Conservation (phyloP, 1,140 invertebrate species). For the Drosophila pectinifera region DNA sequence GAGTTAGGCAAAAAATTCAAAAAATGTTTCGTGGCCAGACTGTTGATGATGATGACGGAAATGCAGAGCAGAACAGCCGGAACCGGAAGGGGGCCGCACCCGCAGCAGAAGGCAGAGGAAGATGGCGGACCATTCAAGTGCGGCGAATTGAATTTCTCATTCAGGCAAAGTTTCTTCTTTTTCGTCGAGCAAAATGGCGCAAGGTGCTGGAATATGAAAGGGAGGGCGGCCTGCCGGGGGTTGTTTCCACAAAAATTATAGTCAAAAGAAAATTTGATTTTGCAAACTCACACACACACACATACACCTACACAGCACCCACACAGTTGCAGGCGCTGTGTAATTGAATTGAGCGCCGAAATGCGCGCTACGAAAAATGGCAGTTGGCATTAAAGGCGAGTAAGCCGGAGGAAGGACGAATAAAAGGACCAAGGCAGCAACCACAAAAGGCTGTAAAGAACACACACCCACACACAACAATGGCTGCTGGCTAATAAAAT, state of each 20-base stretch:
- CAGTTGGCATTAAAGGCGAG: conserved; percentile 30
- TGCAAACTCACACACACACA: conserved; percentile 41
- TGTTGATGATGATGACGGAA: conserved; percentile 10
- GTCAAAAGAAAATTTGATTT: conserved; percentile 79
- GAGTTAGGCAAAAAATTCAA: conserved; percentile 59
- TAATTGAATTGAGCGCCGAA: conserved; percentile 79
- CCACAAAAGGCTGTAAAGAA: conserved; percentile 59
- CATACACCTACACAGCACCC: conserved; percentile 20
- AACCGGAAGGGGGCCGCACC: neutral
- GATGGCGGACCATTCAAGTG: conserved; percentile 67
- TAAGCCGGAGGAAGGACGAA: conserved; percentile 10
- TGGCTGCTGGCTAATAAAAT: conserved; percentile 80
- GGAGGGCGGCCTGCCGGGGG: neutral
- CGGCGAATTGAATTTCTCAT: conserved; percentile 77
- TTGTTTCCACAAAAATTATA: conserved; percentile 65
- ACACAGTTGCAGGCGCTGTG: conserved; percentile 40
- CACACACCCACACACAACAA: conserved; percentile 41
- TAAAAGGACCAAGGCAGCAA: conserved; percentile 36
- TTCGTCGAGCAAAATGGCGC: conserved; percentile 64
- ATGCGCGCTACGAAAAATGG: conserved; percentile 64
- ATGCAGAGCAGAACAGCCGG: conserved; percentile 1
- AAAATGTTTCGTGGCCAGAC: conserved; percentile 56
- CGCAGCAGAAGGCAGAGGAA: conserved; percentile 21
- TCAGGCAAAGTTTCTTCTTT: conserved; percentile 29
- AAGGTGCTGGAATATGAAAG: conserved; percentile 34